These are phyloP conservation scores for Drosophila punjabiensis DNA, from an alignment of 1,140 invertebrate genomes.

Conservation along the genomic window DNA sequence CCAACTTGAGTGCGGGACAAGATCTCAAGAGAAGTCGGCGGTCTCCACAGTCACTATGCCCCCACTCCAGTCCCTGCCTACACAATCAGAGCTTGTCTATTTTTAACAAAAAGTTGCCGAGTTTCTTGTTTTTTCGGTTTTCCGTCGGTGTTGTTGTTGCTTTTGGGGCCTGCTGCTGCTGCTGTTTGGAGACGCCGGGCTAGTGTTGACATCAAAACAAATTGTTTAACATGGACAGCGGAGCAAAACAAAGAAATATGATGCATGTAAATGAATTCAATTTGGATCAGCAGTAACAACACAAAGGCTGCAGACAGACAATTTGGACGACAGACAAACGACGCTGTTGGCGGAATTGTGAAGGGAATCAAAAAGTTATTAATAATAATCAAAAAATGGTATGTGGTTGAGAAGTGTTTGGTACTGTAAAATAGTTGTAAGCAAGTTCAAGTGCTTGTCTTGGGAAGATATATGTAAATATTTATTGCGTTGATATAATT, in stretches of 20 bases:
- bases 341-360: not conserved
- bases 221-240: constrained; percentile 77
- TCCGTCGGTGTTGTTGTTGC: constrained; percentile 18
- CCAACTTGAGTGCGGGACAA: constrained; percentile 24
- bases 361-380: constrained; percentile 25
- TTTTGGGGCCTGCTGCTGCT: constrained; percentile 29
- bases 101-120: constrained; percentile 69
- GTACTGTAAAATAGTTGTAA: not conserved
- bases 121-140: constrained; percentile 50
- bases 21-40: constrained; percentile 33
- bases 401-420: not conserved
- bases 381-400: constrained; percentile 6
- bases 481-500: no score
- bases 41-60: not conserved
- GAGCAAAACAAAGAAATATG: constrained; percentile 71
- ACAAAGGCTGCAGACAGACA: constrained; percentile 18
- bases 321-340: constrained; percentile 22
- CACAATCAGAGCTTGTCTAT: constrained; percentile 58
- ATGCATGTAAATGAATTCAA: constrained; percentile 82
- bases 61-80: not conserved
- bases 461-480: not conserved
- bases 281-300: constrained; percentile 53
- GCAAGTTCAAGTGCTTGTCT: no score
- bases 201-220: constrained; percentile 82
- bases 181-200: constrained; percentile 31